Evolutionary conservation across 2,113 vertebrate species (phyloP).

Genomic region (Equus przewalskii): DNA sequence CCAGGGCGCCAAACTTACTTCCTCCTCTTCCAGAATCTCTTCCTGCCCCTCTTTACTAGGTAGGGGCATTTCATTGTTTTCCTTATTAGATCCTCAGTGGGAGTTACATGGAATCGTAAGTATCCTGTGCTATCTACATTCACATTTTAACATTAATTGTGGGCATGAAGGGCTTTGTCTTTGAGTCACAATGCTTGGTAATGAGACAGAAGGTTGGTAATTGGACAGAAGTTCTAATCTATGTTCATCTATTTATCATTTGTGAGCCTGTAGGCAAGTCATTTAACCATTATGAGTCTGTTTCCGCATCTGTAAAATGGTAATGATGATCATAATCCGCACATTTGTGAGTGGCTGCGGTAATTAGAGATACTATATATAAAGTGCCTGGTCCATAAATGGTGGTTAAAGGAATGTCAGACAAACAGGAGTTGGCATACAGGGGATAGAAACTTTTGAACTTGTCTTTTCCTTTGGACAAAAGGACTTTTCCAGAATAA

Average conservation of each 20-base stretch:
- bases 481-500: not conserved
- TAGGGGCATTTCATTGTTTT: not conserved
- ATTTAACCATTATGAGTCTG: slow-evolving; percentile 38
- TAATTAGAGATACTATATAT: not conserved
- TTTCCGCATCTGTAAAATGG: slow-evolving; percentile 50
- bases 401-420: not conserved
- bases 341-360: not conserved
- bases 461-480: not conserved
- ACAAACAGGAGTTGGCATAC: not conserved
- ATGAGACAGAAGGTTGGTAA: slow-evolving; percentile 55
- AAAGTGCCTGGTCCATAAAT: not conserved
- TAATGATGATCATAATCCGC: not conserved
- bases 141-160: slow-evolving; percentile 29
- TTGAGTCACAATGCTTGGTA: slow-evolving; percentile 30
- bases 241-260: not conserved
- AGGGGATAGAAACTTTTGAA: not conserved
- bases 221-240: slow-evolving; percentile 52
- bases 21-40: not conserved
- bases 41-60: not conserved
- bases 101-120: not conserved
- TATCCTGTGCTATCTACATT: not conserved
- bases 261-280: slow-evolving; percentile 36
- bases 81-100: not conserved
- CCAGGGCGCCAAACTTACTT: not conserved
- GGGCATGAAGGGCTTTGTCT: slow-evolving; percentile 33